phyloP scores from a whole-genome alignment of 2,888 invertebrate species.

The Nasonovia ribisnigri region DNA sequence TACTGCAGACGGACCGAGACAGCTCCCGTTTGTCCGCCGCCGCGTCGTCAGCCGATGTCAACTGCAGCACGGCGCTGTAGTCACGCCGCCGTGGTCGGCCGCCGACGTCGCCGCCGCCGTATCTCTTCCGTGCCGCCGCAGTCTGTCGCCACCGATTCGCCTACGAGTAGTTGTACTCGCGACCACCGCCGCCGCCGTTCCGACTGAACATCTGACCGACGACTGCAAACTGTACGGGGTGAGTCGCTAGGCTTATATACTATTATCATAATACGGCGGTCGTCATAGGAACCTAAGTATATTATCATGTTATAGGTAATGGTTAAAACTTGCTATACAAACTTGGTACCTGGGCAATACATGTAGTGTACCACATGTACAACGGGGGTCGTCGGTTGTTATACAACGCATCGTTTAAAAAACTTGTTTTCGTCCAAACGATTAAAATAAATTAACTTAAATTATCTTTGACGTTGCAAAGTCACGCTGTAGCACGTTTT shows the following conservation, averaged over 20 bases:
- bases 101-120: not conserved
- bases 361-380: not conserved
- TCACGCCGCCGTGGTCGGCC: conserved; percentile 25
- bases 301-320: not conserved
- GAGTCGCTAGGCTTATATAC: not conserved
- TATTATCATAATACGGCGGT: not conserved
- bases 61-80: conserved; percentile 22
- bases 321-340: not conserved
- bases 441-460: too few relatives aligned
- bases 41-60: conserved; percentile 43
- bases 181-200: not conserved
- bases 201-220: not conserved
- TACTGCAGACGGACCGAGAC: not conserved
- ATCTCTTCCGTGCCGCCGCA: not conserved
- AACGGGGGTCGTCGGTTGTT: not conserved
- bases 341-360: too few relatives aligned
- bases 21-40: not conserved
- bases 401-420: not conserved
- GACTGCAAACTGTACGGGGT: conserved; percentile 41
- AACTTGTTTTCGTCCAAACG: not conserved
- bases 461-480: too few relatives aligned
- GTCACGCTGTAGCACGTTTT: not conserved
- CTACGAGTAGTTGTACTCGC: not conserved
- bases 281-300: not conserved
- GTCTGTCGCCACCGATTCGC: not conserved